These are phyloP conservation scores for Tiliacea aurago DNA, from an alignment of 2,888 invertebrate genomes.

Conservation along the genomic window DNA sequence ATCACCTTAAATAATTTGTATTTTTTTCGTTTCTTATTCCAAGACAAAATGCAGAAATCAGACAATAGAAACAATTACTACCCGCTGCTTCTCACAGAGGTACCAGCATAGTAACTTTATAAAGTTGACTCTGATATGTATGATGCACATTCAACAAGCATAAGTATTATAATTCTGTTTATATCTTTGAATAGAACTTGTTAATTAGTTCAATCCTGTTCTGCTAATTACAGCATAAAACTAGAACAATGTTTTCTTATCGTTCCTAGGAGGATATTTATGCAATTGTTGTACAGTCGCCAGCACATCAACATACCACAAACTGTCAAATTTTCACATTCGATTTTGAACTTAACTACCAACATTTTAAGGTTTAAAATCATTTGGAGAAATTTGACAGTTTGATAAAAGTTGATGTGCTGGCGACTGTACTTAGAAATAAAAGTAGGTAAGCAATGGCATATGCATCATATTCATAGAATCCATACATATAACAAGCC, in stretches of 20 bases:
- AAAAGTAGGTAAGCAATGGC: not conserved
- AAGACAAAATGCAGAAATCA: not conserved
- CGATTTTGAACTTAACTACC: too few species aligned
- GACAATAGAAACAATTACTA: not conserved
- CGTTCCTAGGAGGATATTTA: not conserved
- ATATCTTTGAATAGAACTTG: conserved; percentile 8
- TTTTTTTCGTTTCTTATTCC: not conserved
- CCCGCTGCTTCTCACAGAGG: not conserved
- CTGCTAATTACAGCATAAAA: conserved; percentile 7
- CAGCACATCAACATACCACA: too few species aligned
- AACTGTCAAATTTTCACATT: too few species aligned
- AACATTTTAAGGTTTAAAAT: too few species aligned
- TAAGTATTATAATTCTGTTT: not conserved
- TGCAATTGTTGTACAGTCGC: not conserved
- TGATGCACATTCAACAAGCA: not conserved
- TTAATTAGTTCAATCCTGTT: conserved; percentile 10
- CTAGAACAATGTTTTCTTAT: conserved; percentile 20
- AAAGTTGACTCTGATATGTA: not conserved
- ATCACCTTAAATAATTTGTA: not conserved
- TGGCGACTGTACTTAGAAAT: not conserved
- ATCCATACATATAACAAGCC: too few species aligned
- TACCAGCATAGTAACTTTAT: not conserved
- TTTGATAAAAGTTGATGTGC: too few species aligned
- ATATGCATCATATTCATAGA: conserved; percentile 2
- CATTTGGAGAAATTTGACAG: too few species aligned